Base-by-base conservation (phyloP, 1,140 invertebrate genomes). In the Drosophila setifemur region DNA sequence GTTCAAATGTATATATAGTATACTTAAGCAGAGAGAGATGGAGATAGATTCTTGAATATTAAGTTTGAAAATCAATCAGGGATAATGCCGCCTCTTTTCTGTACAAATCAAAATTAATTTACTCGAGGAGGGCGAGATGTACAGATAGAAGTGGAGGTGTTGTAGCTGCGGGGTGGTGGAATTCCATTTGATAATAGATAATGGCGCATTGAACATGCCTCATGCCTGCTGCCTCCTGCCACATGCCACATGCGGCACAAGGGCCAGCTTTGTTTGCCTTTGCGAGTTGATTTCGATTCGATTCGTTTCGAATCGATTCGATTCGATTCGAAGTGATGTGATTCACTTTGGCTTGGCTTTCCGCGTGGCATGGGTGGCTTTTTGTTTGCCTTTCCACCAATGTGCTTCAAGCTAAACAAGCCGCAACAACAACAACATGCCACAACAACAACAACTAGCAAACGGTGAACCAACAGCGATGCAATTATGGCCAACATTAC, bases 121-220 rank as follows among this genome's bases (percentile, higher is more conserved):
- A 23, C n/a, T 6, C 37, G n/a, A 35, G 28, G 14, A 33, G 19
- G 18, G 29, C 8, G 11, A 18, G 26, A 9, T 28, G 26, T 3
- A 6, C 26, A 28, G 26, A 9, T 37, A 16, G 2, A 12, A 1
- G 14, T 4, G 2, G 0, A 6, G 26, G 18, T 6, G 2, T 7
- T 1, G 3, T 28, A 11, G 23, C n/a, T 29, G 50, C 14, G n/a
- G 23, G 11, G 2, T n/a, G 29, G n/a, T 23, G 19, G 19, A 39
- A 40, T 49, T 40, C 33, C 61, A 64, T 49, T 64, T 64, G 61
- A 64, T 64, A 64, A 49, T 64, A 64, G 61, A 64, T 63, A 64
- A 64, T 63, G 57, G 42, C 57, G 19, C 60, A 8, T 18, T 16
- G 31, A 47, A 48, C 60, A 63, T 48, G 53, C 37, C n/a, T 19